These are phyloP conservation scores for Ostrea edulis DNA, from an alignment of 1,140 invertebrate genomes.

Conservation along the genomic window DNA sequence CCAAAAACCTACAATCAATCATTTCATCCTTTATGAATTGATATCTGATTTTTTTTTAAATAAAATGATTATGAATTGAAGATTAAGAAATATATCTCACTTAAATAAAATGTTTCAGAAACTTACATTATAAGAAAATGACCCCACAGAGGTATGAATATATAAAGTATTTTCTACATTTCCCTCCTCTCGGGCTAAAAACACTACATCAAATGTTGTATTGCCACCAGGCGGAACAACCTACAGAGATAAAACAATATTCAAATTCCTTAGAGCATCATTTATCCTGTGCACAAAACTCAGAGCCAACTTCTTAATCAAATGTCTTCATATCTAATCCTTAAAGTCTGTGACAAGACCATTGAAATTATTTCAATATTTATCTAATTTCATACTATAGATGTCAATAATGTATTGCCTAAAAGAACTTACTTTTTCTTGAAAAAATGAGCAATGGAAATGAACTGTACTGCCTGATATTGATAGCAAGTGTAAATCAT, in stretches of 20 bases:
- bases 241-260: constrained; percentile 79
- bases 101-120: not conserved
- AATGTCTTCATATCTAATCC: too few species aligned
- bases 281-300: not conserved
- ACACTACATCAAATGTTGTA: constrained; percentile 97
- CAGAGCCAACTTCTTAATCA: not conserved
- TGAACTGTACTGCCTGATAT: constrained; percentile 92
- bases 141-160: constrained; percentile 95
- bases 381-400: too few species aligned
- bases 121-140: constrained; percentile 88
- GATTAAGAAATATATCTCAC: too few species aligned
- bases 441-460: constrained; percentile 95
- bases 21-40: too few species aligned
- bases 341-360: too few species aligned
- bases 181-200: constrained; percentile 93
- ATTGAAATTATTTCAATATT: too few species aligned
- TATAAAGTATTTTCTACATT: constrained; percentile 92
- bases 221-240: constrained; percentile 92
- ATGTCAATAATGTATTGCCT: too few species aligned
- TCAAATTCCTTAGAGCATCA: not conserved
- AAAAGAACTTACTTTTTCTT: constrained; percentile 86
- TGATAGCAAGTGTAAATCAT: constrained; percentile 90
- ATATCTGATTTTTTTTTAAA: too few species aligned
- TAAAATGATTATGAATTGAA: too few species aligned
- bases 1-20: constrained; percentile 85